Percentiles rank a stretch among this genome's conserved stretches.
These are phyloP conservation scores for Suillia variegata DNA, from an alignment of 2,888 invertebrate genomes.

Conservation along the genomic window DNA sequence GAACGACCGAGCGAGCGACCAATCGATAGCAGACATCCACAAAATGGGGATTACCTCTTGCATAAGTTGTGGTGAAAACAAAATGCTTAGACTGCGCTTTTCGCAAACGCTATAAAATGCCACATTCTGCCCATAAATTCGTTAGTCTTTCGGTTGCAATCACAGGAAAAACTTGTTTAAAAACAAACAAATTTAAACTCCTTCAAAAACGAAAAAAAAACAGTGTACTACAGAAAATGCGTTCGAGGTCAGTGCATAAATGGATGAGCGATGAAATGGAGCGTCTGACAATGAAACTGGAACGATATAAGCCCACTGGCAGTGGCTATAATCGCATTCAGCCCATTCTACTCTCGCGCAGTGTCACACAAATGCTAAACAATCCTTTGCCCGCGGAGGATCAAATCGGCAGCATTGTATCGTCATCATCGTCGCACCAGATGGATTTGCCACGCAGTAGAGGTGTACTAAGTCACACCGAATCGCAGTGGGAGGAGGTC, in stretches of 20 bases:
- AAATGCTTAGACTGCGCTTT: not conserved
- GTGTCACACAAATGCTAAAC: slow-evolving; percentile 57
- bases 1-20: too few relatives aligned
- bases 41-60: too few relatives aligned
- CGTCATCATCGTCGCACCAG: slow-evolving; percentile 15
- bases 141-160: slow-evolving; percentile 4
- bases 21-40: too few relatives aligned
- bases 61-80: not conserved
- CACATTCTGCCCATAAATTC: slow-evolving; percentile 24
- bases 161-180: too few relatives aligned
- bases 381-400: slow-evolving; percentile 47
- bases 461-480: slow-evolving; percentile 47
- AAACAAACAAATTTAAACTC: too few relatives aligned
- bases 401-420: slow-evolving; percentile 24
- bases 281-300: slow-evolving; percentile 47
- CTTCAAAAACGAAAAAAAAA: too few relatives aligned
- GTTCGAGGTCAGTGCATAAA: slow-evolving; percentile 41
- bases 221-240: too few relatives aligned
- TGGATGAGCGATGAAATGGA: slow-evolving; percentile 56
- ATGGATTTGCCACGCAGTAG: slow-evolving; percentile 18
- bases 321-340: slow-evolving; percentile 58
- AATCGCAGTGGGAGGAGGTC: slow-evolving; percentile 52
- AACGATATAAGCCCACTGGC: slow-evolving; percentile 53
- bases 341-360: slow-evolving; percentile 53
- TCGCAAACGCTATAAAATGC: slow-evolving; percentile 37